Evolutionary conservation across 1,140 invertebrate genomes (phyloP).

Genomic region (Reticulitermes speratus): DNA sequence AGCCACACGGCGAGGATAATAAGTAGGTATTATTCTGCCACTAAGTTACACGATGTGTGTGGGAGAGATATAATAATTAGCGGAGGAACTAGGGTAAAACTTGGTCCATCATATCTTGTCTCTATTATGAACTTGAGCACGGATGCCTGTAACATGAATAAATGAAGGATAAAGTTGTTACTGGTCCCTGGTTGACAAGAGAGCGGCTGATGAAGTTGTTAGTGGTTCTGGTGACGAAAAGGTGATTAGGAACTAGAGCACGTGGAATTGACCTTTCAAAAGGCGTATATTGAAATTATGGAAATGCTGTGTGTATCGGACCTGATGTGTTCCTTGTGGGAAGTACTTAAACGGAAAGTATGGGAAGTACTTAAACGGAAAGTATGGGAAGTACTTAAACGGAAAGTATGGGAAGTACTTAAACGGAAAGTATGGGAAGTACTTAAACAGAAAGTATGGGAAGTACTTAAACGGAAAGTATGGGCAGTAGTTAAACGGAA

Average conservation of each 20-base stretch:
- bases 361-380: no score
- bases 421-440: no score
- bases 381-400: no score
- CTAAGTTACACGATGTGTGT: background rate
- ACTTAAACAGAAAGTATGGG: no score
- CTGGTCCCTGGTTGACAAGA: background rate
- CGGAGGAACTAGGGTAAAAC: background rate
- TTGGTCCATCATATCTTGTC: background rate
- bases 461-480: no score
- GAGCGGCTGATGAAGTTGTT: background rate
- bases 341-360: no score
- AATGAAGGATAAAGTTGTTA: background rate
- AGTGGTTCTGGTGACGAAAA: background rate
- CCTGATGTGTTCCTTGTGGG: no score
- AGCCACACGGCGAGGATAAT: background rate
- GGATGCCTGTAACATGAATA: background rate
- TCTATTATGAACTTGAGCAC: background rate
- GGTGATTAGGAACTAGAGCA: background rate
- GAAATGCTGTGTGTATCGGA: no score
- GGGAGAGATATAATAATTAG: background rate
- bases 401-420: no score
- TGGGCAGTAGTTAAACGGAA: no score
- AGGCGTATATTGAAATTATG: no score
- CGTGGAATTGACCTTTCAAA: no score
- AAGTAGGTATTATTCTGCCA: background rate